Conservation (phyloP, 2,888 invertebrate genomes). For the Nomada ferruginata region DNA sequence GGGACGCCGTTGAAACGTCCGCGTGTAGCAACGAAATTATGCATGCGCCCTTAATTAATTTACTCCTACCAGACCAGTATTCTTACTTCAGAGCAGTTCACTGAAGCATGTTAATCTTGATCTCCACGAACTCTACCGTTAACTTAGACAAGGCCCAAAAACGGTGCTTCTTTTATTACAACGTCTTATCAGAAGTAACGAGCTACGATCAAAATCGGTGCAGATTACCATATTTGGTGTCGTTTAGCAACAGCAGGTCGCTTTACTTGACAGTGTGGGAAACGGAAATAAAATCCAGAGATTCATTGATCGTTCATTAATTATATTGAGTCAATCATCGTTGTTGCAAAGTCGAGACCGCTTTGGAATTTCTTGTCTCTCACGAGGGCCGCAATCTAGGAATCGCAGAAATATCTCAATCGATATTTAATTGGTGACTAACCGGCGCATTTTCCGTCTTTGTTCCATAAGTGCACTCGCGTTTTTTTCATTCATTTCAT, state of each 20-base stretch:
- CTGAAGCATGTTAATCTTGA: not conserved
- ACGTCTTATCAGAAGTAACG: not conserved
- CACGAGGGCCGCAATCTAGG: not conserved
- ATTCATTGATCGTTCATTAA: conserved; percentile 13
- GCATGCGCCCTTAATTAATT: conserved; percentile 12
- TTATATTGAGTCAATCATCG: not conserved
- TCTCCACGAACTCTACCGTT: conserved; percentile 1
- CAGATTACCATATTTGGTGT: conserved; percentile 22
- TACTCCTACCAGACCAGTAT: not conserved
- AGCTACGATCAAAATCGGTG: not conserved
- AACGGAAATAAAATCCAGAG: not conserved
- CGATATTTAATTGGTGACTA: conserved; percentile 20
- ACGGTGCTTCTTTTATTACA: conserved; percentile 3
- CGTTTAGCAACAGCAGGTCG: not conserved
- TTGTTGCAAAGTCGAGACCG: not conserved
- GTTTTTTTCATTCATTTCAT: not conserved
- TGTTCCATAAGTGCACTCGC: conserved; percentile 3
- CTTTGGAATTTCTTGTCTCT: not conserved
- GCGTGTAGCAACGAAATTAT: not conserved
- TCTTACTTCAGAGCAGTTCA: not conserved
- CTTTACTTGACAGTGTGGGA: not conserved
- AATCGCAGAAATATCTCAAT: conserved; percentile 11
- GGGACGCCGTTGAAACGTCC: not conserved
- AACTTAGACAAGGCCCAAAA: conserved; percentile 12
- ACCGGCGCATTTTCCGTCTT: not conserved